phyloP scores from a whole-genome alignment of 2,888 invertebrate genomes.

The Amblyjoppa proteus region DNA sequence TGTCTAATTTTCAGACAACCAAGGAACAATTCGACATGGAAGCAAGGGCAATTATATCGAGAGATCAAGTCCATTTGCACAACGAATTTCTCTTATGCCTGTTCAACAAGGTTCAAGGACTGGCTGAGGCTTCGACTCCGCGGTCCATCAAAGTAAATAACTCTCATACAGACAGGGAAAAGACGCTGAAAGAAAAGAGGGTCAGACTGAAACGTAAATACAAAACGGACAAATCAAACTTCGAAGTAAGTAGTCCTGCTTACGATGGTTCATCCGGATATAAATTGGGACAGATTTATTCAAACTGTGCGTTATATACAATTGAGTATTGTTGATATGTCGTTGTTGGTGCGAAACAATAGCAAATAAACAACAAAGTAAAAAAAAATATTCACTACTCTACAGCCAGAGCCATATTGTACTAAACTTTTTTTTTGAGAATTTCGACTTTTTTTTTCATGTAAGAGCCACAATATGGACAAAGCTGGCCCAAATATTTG shows the following conservation, averaged over 20 bases:
- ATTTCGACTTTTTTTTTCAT: too few species aligned
- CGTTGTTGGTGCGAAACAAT: too few species aligned
- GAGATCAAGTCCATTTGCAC: constrained; percentile 92
- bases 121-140: constrained; percentile 83
- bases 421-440: too few species aligned
- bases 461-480: too few species aligned
- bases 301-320: not conserved
- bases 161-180: constrained; percentile 83
- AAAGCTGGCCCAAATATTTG: too few species aligned
- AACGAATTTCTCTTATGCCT: constrained; percentile 94
- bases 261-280: constrained; percentile 55
- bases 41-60: constrained; percentile 90
- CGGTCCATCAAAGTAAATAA: constrained; percentile 79
- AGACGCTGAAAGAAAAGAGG: constrained; percentile 79
- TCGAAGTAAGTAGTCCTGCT: constrained; percentile 85
- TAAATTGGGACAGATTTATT: not conserved
- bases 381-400: too few species aligned
- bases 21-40: constrained; percentile 94
- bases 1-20: constrained; percentile 87
- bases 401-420: too few species aligned
- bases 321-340: not conserved
- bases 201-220: constrained; percentile 77
- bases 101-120: constrained; percentile 90
- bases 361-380: too few species aligned
- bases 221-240: constrained; percentile 83